Base-by-base conservation (phyloP, 1,140 invertebrate genomes). In the Lycorma delicatula region DNA sequence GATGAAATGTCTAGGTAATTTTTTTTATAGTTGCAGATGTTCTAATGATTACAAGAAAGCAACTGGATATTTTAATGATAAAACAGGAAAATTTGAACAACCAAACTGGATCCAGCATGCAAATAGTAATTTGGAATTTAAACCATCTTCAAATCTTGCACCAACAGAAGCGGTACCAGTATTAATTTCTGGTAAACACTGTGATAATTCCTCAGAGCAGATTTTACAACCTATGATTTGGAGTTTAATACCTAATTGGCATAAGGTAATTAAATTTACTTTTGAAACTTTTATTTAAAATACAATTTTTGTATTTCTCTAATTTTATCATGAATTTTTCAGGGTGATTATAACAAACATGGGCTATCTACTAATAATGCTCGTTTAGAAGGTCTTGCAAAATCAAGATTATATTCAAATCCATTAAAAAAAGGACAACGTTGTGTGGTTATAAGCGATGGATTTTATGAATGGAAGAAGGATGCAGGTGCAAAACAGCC, bases 401-500 rank as follows among this genome's bases (percentile, higher is more conserved):
- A 74, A 36, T 91, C 87, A 41, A 83, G 80, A 61, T 72, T 87
- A 1, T 91, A 83, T 66, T 78, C 75, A 25, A 71, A 75, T 12
- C 78, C 83, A 11, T 74, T 91, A 22, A 71, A 71, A 50, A 77
- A 80, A 59, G 86, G 87, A 29, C 78, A 81, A 51, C 77, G 89
- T 62, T 93, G 90, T 74, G 77, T 91, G 16, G 74, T 91, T 13
- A 63, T 92, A 22, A 82, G 79, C 60, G 87, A 92, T 72, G 90
- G 90, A 2, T 92, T 87, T 69, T 93, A 87, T 73, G 90, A 93
- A 73, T 93, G 90, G 90, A 81, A 90, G 70, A 84, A 83, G 11
- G 78, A 77, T 16, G 71, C 76, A 65, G 70, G 68, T 25, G 78
- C 78, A 1, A 91, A 89, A 66, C 83, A 88, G 68, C 85, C 90